A percentile compares a stretch with the other conserved stretches of the same genome.
phyloP scores from a whole-genome alignment of 2,888 invertebrate genomes.

The Glyphotaelius pellucidus region DNA sequence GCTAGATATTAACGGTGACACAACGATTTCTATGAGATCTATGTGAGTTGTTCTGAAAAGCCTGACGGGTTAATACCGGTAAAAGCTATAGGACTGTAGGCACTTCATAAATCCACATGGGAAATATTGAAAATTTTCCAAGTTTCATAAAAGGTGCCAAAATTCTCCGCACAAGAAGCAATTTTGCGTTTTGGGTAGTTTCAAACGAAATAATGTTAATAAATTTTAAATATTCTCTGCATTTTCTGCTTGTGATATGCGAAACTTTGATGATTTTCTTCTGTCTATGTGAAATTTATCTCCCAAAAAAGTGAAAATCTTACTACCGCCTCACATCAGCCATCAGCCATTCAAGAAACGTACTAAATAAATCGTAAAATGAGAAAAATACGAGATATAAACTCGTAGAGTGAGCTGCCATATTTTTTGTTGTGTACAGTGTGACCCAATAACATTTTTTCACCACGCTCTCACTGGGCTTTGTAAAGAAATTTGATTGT shows the following conservation, averaged over 20 bases:
- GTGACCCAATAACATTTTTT: background rate
- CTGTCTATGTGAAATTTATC: background rate
- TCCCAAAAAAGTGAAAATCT: background rate
- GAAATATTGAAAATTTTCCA: no score
- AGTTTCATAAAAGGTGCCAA: background rate
- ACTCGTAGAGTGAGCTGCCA: slow-evolving; percentile 7
- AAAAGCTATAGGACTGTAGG: no score
- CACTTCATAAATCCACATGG: no score
- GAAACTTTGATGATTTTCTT: background rate
- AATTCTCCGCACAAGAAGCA: background rate
- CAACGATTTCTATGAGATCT: no score
- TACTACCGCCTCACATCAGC: background rate
- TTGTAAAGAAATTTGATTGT: background rate
- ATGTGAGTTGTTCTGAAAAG: no score
- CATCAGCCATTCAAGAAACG: slow-evolving; percentile 22
- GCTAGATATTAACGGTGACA: no score
- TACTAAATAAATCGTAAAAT: slow-evolving; percentile 43
- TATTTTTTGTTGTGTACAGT: slow-evolving; percentile 25
- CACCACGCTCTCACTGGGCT: background rate
- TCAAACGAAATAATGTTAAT: background rate
- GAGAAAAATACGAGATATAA: slow-evolving; percentile 33
- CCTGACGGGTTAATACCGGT: no score
- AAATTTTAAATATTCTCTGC: background rate
- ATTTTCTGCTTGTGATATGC: background rate
- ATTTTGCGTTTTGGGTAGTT: background rate